phyloP scores from a whole-genome alignment of 1,140 invertebrate genomes.

The Helicoverpa armigera region DNA sequence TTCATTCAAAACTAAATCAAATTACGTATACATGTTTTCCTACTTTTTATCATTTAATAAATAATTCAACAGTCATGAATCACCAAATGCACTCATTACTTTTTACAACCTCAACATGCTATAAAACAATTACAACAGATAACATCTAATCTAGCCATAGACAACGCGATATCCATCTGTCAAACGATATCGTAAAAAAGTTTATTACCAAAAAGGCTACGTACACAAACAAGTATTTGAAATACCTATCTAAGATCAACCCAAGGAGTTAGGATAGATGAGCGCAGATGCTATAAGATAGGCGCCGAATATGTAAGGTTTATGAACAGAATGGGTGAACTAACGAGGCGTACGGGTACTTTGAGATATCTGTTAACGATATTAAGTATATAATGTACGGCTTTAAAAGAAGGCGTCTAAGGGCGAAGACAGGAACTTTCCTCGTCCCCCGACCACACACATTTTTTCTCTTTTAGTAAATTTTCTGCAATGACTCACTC shows the following conservation, averaged over 20 bases:
- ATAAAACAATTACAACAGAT: constrained; percentile 21
- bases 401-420: no score
- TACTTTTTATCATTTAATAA: background rate
- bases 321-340: no score
- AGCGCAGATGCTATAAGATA: no score
- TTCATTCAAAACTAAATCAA: background rate
- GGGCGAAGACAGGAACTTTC: no score
- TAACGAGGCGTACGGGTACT: no score
- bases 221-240: background rate
- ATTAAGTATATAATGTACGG: no score
- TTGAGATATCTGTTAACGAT: no score
- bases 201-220: background rate
- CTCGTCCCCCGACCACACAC: no score
- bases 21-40: background rate
- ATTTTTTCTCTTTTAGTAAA: no score
- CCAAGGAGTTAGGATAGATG: no score
- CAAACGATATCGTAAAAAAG: constrained; percentile 4
- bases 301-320: no score
- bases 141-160: constrained; percentile 20
- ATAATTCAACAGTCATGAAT: background rate
- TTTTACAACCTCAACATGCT: background rate
- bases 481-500: no score
- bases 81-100: background rate
- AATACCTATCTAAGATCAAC: background rate
- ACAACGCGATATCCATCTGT: background rate